Conservation (phyloP, 2,113 vertebrate species). For the Strix aluco region DNA sequence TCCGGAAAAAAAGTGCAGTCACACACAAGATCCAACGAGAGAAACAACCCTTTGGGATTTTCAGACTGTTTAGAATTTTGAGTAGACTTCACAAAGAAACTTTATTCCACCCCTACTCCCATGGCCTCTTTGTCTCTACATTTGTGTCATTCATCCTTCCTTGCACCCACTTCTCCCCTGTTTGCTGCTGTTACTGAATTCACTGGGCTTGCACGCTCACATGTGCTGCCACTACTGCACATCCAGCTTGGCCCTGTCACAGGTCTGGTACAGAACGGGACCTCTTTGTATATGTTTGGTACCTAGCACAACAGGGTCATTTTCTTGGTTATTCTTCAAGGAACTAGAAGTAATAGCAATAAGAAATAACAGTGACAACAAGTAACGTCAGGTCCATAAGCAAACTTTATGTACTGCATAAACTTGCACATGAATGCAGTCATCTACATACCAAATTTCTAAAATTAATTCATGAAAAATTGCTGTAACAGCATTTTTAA, state of each 20-base stretch:
- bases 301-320: background rate
- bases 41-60: background rate
- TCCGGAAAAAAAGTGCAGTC: background rate
- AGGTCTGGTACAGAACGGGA: background rate
- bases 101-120: background rate
- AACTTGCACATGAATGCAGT: background rate
- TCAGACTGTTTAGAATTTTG: background rate
- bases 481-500: background rate
- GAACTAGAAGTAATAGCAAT: background rate
- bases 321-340: background rate
- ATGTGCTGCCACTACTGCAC: rapidly evolving
- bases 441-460: background rate
- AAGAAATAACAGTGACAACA: background rate
- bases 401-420: background rate
- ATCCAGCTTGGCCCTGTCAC: background rate
- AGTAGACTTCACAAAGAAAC: background rate
- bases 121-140: background rate
- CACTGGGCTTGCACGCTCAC: background rate
- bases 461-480: background rate
- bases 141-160: background rate
- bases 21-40: background rate
- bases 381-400: background rate
- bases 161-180: background rate
- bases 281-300: background rate
- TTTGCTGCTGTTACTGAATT: background rate